These are phyloP conservation scores for Manis crassicaudata DNA, from an alignment of 2,797 vertebrate species.

Conservation along the genomic window DNA sequence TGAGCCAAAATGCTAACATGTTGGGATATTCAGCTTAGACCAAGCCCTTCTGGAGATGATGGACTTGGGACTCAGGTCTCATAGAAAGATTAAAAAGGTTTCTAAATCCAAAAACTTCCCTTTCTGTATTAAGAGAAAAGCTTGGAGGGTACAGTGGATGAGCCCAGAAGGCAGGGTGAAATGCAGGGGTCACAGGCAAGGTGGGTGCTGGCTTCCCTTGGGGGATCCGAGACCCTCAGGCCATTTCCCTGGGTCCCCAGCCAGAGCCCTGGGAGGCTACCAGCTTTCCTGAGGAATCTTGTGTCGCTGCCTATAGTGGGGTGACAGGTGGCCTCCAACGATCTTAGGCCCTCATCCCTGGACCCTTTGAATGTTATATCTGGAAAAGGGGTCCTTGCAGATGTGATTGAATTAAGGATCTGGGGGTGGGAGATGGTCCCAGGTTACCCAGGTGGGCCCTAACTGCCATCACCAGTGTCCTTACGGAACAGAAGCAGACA, in stretches of 20 bases:
- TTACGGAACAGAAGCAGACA: no score
- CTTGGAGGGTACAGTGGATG: not conserved
- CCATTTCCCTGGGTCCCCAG: not conserved
- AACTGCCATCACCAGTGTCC: rapidly evolving
- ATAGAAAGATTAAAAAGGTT: not conserved
- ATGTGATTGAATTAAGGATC: not conserved
- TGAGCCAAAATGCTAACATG: not conserved
- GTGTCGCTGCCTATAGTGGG: not conserved
- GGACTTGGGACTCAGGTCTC: not conserved
- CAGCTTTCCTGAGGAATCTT: not conserved
- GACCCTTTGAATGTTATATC: not conserved
- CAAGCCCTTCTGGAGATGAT: not conserved
- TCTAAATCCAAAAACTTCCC: not conserved
- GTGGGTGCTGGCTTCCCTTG: not conserved
- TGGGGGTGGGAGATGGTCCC: not conserved
- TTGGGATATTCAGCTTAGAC: not conserved
- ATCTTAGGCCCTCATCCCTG: not conserved
- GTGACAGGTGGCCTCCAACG: not conserved
- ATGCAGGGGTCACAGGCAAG: not conserved
- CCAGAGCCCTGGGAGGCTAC: not conserved
- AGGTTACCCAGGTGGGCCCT: no score
- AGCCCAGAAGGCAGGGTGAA: not conserved
- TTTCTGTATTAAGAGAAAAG: not conserved
- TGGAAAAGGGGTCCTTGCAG: not conserved
- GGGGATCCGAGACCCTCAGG: not conserved